Evolutionary conservation across 2,888 invertebrate species (phyloP).

Genomic region (Perithous albicinctus): DNA sequence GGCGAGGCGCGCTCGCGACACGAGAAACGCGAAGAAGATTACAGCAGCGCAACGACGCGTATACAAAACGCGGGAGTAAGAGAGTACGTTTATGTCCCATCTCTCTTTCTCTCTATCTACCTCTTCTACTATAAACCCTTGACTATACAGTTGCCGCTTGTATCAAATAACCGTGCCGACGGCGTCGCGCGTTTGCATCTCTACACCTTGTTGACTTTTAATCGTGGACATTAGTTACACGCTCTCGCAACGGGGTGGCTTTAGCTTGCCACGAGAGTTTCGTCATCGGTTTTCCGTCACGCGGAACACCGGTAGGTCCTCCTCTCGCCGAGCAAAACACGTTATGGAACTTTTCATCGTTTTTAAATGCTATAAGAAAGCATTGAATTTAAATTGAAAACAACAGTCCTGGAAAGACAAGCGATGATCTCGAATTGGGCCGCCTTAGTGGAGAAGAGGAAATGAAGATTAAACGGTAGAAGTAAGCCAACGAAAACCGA

Average conservation of each 20-base stretch:
- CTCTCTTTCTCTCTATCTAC: neutral
- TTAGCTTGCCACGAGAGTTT: constrained; percentile 32
- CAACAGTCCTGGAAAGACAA: too few relatives aligned
- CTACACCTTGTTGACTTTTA: constrained; percentile 72
- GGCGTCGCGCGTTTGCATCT: constrained; percentile 67
- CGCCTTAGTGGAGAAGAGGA: too few relatives aligned
- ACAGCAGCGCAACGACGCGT: constrained; percentile 25
- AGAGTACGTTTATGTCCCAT: neutral
- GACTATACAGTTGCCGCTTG: constrained; percentile 31
- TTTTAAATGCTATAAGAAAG: too few relatives aligned
- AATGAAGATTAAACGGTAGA: neutral
- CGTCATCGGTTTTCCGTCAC: constrained; percentile 53
- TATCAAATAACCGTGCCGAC: constrained; percentile 60
- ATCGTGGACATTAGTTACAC: constrained; percentile 75
- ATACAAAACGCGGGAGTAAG: constrained; percentile 48
- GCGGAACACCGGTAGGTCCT: too few relatives aligned
- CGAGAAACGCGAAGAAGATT: constrained; percentile 49
- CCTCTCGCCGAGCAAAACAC: too few relatives aligned
- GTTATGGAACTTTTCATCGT: too few relatives aligned
- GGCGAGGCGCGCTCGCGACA: constrained; percentile 31
- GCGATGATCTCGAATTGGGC: too few relatives aligned
- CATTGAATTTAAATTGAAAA: too few relatives aligned
- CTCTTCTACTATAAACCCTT: neutral
- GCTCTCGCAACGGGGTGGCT: constrained; percentile 55
- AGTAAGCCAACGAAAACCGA: neutral